These are phyloP conservation scores for Vidua chalybeata DNA, from an alignment of 2,113 vertebrate species.

Conservation along the genomic window DNA sequence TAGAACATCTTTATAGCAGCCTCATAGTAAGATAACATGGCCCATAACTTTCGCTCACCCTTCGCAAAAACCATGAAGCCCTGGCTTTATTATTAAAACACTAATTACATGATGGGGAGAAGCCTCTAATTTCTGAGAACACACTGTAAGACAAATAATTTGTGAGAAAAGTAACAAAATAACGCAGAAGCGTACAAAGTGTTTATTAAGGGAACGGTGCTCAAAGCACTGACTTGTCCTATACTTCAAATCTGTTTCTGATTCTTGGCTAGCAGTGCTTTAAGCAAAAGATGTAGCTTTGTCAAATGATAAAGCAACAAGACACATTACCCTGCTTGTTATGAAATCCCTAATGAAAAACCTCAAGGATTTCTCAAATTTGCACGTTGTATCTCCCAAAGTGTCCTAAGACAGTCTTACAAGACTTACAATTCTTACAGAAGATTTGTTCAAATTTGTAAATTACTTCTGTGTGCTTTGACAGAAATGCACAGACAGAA, in stretches of 20 bases:
- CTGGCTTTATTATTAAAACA: slow-evolving; percentile 68
- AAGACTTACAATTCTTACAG: background rate
- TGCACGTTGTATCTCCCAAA: background rate
- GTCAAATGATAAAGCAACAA: slow-evolving; percentile 32
- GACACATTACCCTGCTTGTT: background rate
- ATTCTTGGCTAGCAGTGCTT: background rate
- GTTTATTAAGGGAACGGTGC: slow-evolving; percentile 20
- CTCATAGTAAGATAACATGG: slow-evolving; percentile 64
- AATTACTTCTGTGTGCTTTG: background rate
- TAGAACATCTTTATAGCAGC: slow-evolving; percentile 54
- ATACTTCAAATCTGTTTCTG: background rate
- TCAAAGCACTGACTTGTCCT: slow-evolving; percentile 1
- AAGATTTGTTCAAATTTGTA: background rate
- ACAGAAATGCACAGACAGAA: background rate
- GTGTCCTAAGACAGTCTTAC: background rate
- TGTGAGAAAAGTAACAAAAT: slow-evolving; percentile 35
- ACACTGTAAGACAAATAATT: slow-evolving; percentile 46
- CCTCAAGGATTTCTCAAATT: background rate
- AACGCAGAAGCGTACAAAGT: background rate
- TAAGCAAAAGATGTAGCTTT: background rate
- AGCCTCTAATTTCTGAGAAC: slow-evolving; percentile 55
- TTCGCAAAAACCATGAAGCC: background rate
- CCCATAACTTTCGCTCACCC: slow-evolving; percentile 50
- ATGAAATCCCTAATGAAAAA: background rate
- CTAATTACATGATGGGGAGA: slow-evolving; percentile 45